Evolutionary conservation across 2,888 invertebrate genomes (phyloP).

Genomic region (Drosophila anomelani): DNA sequence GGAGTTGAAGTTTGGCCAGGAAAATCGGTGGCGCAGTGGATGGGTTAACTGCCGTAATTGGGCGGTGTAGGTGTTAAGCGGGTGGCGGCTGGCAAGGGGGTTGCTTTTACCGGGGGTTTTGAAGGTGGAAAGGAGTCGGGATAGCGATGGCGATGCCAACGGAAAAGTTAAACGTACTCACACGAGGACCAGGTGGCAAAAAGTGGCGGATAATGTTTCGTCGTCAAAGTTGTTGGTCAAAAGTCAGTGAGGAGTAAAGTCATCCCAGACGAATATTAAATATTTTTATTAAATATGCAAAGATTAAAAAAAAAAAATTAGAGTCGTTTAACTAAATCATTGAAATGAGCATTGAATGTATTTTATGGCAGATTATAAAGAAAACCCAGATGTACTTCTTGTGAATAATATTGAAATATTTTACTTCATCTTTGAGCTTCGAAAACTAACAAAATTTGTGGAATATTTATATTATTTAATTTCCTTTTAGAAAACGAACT

Average conservation of each 20-base stretch:
- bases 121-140: not conserved
- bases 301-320: too few species aligned
- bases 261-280: too few species aligned
- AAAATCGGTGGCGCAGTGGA: constrained; percentile 21
- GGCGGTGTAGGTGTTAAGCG: constrained; percentile 23
- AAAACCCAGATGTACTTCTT: not conserved
- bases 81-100: constrained; percentile 8
- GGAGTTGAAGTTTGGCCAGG: constrained; percentile 14
- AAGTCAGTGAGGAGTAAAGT: not conserved
- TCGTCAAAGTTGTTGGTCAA: constrained; percentile 5
- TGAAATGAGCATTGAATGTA: too few species aligned
- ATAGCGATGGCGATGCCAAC: constrained; percentile 12
- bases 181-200: constrained; percentile 40
- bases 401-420: not conserved
- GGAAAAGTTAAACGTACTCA: constrained; percentile 43
- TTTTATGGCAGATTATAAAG: too few species aligned
- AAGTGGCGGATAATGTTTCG: constrained; percentile 7
- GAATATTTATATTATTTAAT: not conserved
- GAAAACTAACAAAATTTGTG: not conserved
- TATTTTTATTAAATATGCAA: too few species aligned
- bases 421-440: not conserved
- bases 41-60: constrained; percentile 39
- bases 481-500: not conserved
- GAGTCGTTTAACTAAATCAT: too few species aligned
- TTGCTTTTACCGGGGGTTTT: not conserved